These are phyloP conservation scores for Drosophila subpulchrella DNA, from an alignment of 1,140 invertebrate species.

Conservation along the genomic window DNA sequence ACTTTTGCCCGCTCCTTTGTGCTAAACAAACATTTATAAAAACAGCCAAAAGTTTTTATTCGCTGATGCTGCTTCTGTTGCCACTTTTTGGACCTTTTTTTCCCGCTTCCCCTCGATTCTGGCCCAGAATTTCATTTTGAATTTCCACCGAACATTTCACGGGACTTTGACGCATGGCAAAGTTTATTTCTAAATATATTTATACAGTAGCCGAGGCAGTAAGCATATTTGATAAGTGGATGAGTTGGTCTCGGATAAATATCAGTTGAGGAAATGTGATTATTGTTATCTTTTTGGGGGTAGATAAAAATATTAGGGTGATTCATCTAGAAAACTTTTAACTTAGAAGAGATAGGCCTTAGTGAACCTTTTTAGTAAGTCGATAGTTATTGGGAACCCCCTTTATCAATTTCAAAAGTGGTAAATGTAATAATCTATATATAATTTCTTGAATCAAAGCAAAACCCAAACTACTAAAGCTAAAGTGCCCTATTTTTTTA, in stretches of 20 bases:
- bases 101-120: slow-evolving; percentile 10
- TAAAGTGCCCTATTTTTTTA: too few species aligned
- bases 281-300: slow-evolving; percentile 13
- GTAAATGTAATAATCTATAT: not conserved
- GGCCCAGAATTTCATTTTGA: slow-evolving; percentile 72
- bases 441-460: not conserved
- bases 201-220: slow-evolving; percentile 3
- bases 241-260: slow-evolving; percentile 13
- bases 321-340: not conserved
- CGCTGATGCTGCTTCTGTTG: slow-evolving; percentile 65
- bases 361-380: too few species aligned
- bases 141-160: slow-evolving; percentile 64
- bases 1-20: slow-evolving; percentile 31
- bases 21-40: slow-evolving; percentile 82
- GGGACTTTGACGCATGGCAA: slow-evolving; percentile 65
- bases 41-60: slow-evolving; percentile 74
- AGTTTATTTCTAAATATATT: slow-evolving; percentile 55
- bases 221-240: slow-evolving; percentile 27
- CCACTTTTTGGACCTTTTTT: slow-evolving; percentile 42
- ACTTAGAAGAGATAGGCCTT: not conserved
- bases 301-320: not conserved
- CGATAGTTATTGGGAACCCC: too few species aligned
- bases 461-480: too few species aligned
- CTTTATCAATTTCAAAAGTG: not conserved
- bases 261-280: slow-evolving; percentile 1